Base-by-base conservation (phyloP, 2,797 vertebrate species). In the Chloroceryle amazona region DNA sequence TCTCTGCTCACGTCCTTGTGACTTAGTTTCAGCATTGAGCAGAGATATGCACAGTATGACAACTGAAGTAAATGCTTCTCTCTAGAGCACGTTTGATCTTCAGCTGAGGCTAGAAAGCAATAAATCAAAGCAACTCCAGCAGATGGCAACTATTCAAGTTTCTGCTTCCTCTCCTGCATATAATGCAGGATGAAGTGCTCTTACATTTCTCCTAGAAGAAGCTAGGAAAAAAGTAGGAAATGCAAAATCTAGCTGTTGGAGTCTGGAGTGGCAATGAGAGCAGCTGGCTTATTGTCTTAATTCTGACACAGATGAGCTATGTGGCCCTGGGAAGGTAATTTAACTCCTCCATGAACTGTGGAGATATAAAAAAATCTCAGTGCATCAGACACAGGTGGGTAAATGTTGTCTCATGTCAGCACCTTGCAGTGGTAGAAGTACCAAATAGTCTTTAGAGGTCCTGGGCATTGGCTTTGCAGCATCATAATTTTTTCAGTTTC, bases 51-150 rank as follows among this genome's bases (percentile, higher is more conserved):
- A 20, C 17, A 49, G 76, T n/a, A 10, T 46, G 73, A 57, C 51
- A 51, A 76, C 61, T 41, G 61, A 71, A 92, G 74, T 78, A 85
- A 82, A 76, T 29, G 29, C 74, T 96, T 92, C 74, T 96, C 57
- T 89, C 81, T 25, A 51, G 68, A 94, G 81, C 25, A 41, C 41
- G 23, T 91, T 89, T 93, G 94, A 78, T 94, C 52, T 82, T 93
- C 90, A 93, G 41, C 75, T 78, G 67, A 54, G 33, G 51, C 62
- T 96, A 44, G 60, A 86, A 95, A 89, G 80, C 54, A 93, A 89
- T 93, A 94, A 94, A 95, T 94, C 90, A 90, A 94, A 93, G 79
- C 55, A 80, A 86, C 66, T 93, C 58, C 70, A 81, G 66, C 83
- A 84, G 86, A 95, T 86, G 80, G 92, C 81, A 96, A 76, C 70